Base-by-base conservation (phyloP, 2,113 vertebrate species). In the Dipodomys stephensi region DNA sequence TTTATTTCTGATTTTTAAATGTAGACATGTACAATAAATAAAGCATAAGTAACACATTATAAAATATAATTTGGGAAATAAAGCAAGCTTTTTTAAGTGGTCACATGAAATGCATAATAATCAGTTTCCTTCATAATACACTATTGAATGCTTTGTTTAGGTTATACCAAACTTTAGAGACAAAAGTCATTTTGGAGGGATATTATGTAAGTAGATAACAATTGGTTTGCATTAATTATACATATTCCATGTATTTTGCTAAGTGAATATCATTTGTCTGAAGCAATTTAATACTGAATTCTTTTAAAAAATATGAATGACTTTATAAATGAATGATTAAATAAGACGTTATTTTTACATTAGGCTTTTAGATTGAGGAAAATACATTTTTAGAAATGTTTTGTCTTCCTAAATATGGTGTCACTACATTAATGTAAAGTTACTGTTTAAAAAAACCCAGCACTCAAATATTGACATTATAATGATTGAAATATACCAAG, bases 271-370 rank as follows among this genome's bases (percentile, higher is more conserved):
- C 32, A 30, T 49, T 86, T 79, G 39, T 12, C 57, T 68, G 73
- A 60, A 74, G 35, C 28, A 28, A 16, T 92, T 91, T 83, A n/a
- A 4, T 88, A 94, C 62, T 65, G 32, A 78, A 72, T 72, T 87
- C 2, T 57, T 94, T 94, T 80, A 39, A 83, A 53, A 83, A 4
- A 49, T 49, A 49, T 49, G 39, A 39, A 39, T 12, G 49, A 49
- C 9, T 49, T 88, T 60, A 49, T 69, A 83, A 69, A 69, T 49
- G 12, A 32, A 10, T 89, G n/a, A 32, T 73, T 86, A 80, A 57
- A 0, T 46, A 74, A 80, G 30, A 84, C 28, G 8, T 35, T n/a
- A 72, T 86, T 83, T 74, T 71, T 72, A 15, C n/a, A 44, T 83
- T 80, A 80, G 9, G n/a, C 7, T 49, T 5, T 32, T 46, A 5